phyloP scores from a whole-genome alignment of 2,888 invertebrate species.

The Ormyrus rosae region DNA sequence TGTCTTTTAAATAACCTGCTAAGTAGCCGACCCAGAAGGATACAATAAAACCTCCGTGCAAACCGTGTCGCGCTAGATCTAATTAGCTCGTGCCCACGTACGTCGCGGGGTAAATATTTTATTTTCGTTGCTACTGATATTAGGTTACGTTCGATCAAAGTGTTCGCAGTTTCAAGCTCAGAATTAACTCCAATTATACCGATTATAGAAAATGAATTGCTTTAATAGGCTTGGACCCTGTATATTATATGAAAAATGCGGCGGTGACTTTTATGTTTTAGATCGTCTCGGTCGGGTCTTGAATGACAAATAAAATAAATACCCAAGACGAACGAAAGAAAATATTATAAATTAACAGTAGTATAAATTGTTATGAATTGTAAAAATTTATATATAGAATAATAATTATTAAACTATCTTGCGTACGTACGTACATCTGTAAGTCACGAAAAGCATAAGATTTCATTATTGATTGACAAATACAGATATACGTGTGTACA shows the following conservation, averaged over 20 bases:
- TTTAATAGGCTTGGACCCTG: background rate
- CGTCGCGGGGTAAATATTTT: background rate
- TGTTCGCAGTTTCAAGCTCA: background rate
- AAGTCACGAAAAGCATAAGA: too few species aligned
- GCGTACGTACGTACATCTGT: too few species aligned
- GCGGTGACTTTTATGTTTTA: background rate
- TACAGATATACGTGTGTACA: too few species aligned
- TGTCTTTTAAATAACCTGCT: background rate
- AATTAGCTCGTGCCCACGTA: background rate
- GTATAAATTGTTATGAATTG: too few species aligned
- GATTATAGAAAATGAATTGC: background rate
- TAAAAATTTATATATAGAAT: too few species aligned
- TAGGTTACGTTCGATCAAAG: background rate
- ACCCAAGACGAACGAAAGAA: too few species aligned
- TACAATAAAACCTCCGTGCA: background rate
- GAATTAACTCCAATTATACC: background rate
- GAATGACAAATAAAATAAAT: too few species aligned
- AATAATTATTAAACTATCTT: too few species aligned
- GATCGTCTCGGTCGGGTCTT: background rate
- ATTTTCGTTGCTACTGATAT: background rate
- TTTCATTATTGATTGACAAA: too few species aligned
- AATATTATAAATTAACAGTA: too few species aligned
- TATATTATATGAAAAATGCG: background rate
- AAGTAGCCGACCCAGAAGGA: background rate
- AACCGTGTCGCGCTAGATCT: background rate